phyloP scores from a whole-genome alignment of 2,888 invertebrate species.

The Spilosoma lubricipeda region DNA sequence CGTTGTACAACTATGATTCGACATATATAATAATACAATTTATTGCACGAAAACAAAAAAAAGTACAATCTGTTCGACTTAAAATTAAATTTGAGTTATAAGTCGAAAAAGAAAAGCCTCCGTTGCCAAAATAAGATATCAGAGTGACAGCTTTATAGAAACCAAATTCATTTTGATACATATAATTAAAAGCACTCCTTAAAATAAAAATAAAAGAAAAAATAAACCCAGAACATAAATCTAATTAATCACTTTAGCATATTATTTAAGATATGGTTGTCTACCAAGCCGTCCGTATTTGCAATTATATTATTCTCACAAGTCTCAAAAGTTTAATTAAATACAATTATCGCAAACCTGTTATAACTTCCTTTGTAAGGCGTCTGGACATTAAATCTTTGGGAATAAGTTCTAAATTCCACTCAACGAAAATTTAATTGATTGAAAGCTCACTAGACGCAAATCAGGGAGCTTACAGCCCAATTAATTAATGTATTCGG shows the following conservation, averaged over 20 bases:
- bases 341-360: constrained; percentile 5
- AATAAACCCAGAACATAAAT: background rate
- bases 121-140: no score
- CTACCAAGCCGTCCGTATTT: background rate
- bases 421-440: constrained; percentile 45
- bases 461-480: constrained; percentile 51
- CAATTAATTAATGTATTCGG: constrained; percentile 52
- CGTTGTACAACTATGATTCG: background rate
- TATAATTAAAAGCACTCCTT: no score
- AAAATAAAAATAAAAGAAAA: background rate
- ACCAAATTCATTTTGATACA: no score
- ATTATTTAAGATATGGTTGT: background rate
- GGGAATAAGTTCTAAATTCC: constrained; percentile 29
- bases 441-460: constrained; percentile 40
- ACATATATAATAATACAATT: no score
- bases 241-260: background rate
- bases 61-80: no score
- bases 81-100: no score
- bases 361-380: background rate
- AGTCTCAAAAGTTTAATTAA: background rate
- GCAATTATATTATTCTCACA: background rate
- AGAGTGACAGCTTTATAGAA: no score
- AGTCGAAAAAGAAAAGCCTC: no score
- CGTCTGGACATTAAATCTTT: background rate
- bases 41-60: no score